Evolutionary conservation across 2,888 invertebrate genomes (phyloP).

Genomic region (Plagiodera versicolora): DNA sequence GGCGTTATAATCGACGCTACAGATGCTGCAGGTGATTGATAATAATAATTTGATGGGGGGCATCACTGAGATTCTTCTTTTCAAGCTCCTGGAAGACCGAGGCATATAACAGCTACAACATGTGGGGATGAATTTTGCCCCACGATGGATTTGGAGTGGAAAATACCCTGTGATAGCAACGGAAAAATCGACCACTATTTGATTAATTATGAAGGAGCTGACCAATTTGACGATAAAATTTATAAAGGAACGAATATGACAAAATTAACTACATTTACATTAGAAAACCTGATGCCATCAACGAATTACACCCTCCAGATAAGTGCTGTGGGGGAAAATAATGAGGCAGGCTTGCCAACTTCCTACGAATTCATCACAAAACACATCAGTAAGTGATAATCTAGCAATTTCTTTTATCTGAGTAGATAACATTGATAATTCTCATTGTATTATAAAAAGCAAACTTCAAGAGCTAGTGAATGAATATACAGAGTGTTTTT

Average conservation of each 20-base stretch:
- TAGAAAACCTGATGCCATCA: neutral
- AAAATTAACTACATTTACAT: neutral
- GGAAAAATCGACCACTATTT: constrained; percentile 4
- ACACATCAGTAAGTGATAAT: constrained; percentile 2
- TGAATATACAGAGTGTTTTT: too few relatives aligned
- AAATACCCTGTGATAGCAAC: constrained; percentile 15
- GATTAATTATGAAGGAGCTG: neutral
- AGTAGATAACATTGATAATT: too few relatives aligned
- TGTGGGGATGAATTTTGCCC: neutral
- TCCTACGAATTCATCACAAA: neutral
- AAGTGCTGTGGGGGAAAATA: constrained; percentile 1
- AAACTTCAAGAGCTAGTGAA: too few relatives aligned
- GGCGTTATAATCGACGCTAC: neutral
- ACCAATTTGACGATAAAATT: neutral
- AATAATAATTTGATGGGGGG: neutral
- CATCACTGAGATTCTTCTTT: neutral
- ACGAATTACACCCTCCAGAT: neutral
- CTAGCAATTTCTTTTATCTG: neutral
- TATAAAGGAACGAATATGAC: neutral
- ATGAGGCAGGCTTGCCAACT: neutral
- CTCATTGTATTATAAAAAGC: neutral
- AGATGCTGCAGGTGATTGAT: neutral
- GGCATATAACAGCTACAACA: constrained; percentile 1
- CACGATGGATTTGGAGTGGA: neutral
- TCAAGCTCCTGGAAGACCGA: constrained; percentile 20